phyloP scores from a whole-genome alignment of 2,888 invertebrate species.

The Synergus laeviventris region DNA sequence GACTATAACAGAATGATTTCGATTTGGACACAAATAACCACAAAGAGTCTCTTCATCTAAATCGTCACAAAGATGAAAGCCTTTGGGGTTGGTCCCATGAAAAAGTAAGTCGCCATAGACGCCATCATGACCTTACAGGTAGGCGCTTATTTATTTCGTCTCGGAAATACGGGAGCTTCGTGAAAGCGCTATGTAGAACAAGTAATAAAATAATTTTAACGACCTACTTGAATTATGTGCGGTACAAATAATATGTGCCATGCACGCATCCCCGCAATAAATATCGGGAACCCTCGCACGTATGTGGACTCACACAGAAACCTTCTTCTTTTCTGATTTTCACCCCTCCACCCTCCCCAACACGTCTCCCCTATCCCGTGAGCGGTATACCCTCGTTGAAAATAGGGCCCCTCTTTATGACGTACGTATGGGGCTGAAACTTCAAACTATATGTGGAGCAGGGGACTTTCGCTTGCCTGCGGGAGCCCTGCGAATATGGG shows the following conservation, averaged over 20 bases:
- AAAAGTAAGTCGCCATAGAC: conserved; percentile 7
- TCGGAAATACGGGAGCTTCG: conserved; percentile 31
- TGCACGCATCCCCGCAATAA: conserved; percentile 71
- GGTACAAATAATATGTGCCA: conserved; percentile 71
- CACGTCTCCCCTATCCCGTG: neutral
- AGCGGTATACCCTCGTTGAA: conserved; percentile 25
- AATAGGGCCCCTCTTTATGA: conserved; percentile 34
- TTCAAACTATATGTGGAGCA: conserved; percentile 35
- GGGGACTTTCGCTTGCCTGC: conserved; percentile 26
- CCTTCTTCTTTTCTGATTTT: conserved; percentile 36
- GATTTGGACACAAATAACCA: neutral
- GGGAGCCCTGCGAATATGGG: conserved; percentile 28
- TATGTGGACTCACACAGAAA: conserved; percentile 21
- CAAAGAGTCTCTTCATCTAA: neutral
- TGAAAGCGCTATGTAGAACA: conserved; percentile 53
- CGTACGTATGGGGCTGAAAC: conserved; percentile 5
- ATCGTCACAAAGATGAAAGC: conserved; percentile 17
- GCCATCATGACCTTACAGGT: conserved; percentile 27
- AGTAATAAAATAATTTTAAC: conserved; percentile 70
- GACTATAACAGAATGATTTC: no score
- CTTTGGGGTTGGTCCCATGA: conserved; percentile 9
- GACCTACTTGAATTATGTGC: conserved; percentile 73
- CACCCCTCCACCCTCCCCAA: neutral
- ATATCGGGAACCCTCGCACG: conserved; percentile 57
- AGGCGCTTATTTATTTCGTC: conserved; percentile 36